A percentile compares a stretch with the other conserved stretches of the same genome.
phyloP scores from a whole-genome alignment of 2,888 invertebrate species.

The Eumerus sabulonum region DNA sequence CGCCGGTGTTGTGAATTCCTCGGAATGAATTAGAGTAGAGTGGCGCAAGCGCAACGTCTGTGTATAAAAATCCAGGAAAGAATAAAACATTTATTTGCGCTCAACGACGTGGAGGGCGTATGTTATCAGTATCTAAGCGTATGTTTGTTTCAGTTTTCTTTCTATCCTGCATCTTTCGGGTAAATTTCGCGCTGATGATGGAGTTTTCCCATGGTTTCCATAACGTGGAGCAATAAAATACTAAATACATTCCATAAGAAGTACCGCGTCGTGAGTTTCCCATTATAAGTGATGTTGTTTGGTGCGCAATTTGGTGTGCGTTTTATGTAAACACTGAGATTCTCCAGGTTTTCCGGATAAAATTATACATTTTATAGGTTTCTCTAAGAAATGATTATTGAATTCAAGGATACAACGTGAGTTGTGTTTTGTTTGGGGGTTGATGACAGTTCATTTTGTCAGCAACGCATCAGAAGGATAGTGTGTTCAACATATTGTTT shows the following conservation, averaged over 20 bases:
- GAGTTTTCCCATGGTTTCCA: slow-evolving; percentile 40
- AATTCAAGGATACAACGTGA: slow-evolving; percentile 33
- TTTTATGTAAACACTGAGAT: slow-evolving; percentile 31
- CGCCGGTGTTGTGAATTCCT: slow-evolving; percentile 32
- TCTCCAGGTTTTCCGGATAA: slow-evolving; percentile 28
- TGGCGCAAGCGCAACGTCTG: slow-evolving; percentile 40
- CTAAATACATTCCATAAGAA: slow-evolving; percentile 25
- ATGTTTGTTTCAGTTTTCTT: slow-evolving; percentile 30
- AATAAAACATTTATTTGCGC: slow-evolving; percentile 40
- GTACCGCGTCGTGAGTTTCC: slow-evolving; percentile 9
- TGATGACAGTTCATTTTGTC: slow-evolving; percentile 60
- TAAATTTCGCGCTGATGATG: slow-evolving; percentile 36
- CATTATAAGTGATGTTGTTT: slow-evolving; percentile 1
- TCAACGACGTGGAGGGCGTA: slow-evolving; percentile 41
- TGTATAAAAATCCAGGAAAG: slow-evolving; percentile 13
- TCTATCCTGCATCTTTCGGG: slow-evolving; percentile 13
- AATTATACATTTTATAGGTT: slow-evolving; percentile 41
- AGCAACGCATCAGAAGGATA: slow-evolving; percentile 36
- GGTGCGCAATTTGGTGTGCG: slow-evolving; percentile 37
- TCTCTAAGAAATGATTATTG: slow-evolving; percentile 19
- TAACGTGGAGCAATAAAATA: slow-evolving; percentile 36
- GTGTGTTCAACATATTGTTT: too few species aligned
- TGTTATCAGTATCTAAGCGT: slow-evolving; percentile 37
- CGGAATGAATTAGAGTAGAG: slow-evolving; percentile 18
- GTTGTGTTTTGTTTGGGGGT: slow-evolving; percentile 39